Percentiles rank a stretch among this genome's conserved stretches.
phyloP scores from a whole-genome alignment of 2,888 invertebrate species.

The Yponomeuta sedellus region DNA sequence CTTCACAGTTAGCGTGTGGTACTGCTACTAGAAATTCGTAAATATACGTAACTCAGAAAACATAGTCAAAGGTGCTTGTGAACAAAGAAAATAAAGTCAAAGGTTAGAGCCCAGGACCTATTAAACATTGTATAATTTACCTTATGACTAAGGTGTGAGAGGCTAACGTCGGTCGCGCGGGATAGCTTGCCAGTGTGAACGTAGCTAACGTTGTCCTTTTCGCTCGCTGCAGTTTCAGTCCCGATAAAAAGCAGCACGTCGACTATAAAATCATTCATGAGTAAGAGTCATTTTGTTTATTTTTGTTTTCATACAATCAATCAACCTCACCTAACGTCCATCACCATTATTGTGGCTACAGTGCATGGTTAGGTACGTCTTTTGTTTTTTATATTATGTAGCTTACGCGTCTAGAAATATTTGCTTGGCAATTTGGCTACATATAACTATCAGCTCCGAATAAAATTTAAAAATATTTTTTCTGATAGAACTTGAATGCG shows the following conservation, averaged over 20 bases:
- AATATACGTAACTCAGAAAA: too few species aligned
- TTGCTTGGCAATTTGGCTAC: background rate
- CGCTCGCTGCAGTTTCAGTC: background rate
- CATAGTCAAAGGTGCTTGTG: too few species aligned
- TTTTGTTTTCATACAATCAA: background rate
- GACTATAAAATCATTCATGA: conserved; percentile 1
- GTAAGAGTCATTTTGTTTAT: background rate
- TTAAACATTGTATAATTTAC: too few species aligned
- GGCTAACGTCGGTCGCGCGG: too few species aligned
- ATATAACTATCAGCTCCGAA: background rate
- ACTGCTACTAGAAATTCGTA: too few species aligned
- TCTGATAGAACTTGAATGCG: too few species aligned
- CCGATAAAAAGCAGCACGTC: conserved; percentile 1
- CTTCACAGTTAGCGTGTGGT: too few species aligned
- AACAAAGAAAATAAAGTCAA: too few species aligned
- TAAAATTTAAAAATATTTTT: too few species aligned
- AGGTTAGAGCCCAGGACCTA: too few species aligned
- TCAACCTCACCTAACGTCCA: background rate
- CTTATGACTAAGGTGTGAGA: too few species aligned
- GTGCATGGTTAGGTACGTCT: conserved; percentile 11
- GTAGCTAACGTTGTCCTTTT: background rate
- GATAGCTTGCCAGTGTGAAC: too few species aligned
- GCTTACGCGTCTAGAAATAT: background rate
- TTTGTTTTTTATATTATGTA: background rate
- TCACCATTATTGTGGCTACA: conserved; percentile 5